Evolutionary conservation across 2,113 vertebrate species (phyloP).

Genomic region (Gambusia holbrooki): DNA sequence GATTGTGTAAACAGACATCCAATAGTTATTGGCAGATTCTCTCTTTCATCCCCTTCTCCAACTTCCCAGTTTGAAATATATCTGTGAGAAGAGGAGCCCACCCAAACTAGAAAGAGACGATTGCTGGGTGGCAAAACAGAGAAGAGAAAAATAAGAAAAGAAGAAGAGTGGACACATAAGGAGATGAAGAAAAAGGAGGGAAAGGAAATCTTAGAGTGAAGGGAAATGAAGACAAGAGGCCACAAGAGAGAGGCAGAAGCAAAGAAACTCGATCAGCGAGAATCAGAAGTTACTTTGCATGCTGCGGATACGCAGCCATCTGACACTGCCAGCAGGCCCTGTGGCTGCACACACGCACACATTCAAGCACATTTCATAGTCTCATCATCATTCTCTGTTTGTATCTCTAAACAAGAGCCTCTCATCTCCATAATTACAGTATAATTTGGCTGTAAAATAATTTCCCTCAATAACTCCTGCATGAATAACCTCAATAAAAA

Average conservation of each 20-base stretch:
- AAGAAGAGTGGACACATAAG: background rate
- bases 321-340: slow-evolving; percentile 51
- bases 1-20: slow-evolving; percentile 43
- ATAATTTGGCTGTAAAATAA: slow-evolving; percentile 78
- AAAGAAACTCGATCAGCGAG: slow-evolving; percentile 46
- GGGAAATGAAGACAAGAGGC: slow-evolving; percentile 15
- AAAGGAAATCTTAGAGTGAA: background rate
- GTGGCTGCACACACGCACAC: slow-evolving; percentile 35
- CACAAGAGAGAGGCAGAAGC: slow-evolving; percentile 18
- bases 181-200: slow-evolving; percentile 12
- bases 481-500: slow-evolving; percentile 74
- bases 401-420: slow-evolving; percentile 71
- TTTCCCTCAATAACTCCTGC: slow-evolving; percentile 72
- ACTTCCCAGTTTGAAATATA: slow-evolving; percentile 13
- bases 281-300: slow-evolving; percentile 65
- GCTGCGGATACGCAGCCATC: slow-evolving; percentile 57
- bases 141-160: background rate
- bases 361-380: slow-evolving; percentile 22
- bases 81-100: slow-evolving; percentile 3
- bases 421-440: slow-evolving; percentile 77
- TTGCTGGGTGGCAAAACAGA: slow-evolving; percentile 12
- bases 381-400: slow-evolving; percentile 69
- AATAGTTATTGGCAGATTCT: slow-evolving; percentile 22
- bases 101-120: slow-evolving; percentile 6
- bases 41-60: slow-evolving; percentile 28